Percentiles rank a stretch among this genome's conserved stretches.
phyloP scores from a whole-genome alignment of 2,113 vertebrate species.

The Lanius collurio region DNA sequence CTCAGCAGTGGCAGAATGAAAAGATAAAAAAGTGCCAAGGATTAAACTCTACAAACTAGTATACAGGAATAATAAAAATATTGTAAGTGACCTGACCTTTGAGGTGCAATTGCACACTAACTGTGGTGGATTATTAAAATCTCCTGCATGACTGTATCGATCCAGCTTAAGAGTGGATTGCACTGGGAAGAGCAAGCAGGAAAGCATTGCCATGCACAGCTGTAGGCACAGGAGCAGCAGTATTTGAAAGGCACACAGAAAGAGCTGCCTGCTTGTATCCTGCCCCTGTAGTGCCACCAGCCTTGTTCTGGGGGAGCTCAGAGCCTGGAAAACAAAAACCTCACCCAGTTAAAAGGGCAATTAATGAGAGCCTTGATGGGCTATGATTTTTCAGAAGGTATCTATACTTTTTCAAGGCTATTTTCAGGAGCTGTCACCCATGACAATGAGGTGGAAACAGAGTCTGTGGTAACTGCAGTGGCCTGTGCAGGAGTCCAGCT shows the following conservation, averaged over 20 bases:
- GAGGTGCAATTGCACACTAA: not conserved
- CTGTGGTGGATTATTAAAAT: not conserved
- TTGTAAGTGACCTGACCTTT: not conserved
- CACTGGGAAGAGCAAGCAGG: not conserved
- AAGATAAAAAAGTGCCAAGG: not conserved
- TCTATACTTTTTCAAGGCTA: not conserved
- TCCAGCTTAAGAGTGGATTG: not conserved
- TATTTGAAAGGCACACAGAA: not conserved
- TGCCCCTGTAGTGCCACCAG: not conserved
- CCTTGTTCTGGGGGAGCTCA: not conserved
- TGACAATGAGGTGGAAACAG: not conserved
- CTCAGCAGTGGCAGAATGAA: not conserved
- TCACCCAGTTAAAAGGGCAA: not conserved
- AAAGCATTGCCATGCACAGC: not conserved
- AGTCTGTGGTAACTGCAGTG: not conserved
- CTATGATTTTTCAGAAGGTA: not conserved
- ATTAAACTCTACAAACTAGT: not conserved
- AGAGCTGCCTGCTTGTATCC: not conserved
- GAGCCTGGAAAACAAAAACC: not conserved
- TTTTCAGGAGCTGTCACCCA: not conserved
- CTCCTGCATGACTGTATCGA: not conserved
- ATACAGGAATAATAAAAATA: not conserved
- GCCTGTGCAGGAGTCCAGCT: not conserved
- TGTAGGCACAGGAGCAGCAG: not conserved
- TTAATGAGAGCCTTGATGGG: not conserved